A percentile compares a stretch with the other conserved stretches of the same genome.
phyloP scores from a whole-genome alignment of 1,140 invertebrate species.

The Zelostemma sp. region DNA sequence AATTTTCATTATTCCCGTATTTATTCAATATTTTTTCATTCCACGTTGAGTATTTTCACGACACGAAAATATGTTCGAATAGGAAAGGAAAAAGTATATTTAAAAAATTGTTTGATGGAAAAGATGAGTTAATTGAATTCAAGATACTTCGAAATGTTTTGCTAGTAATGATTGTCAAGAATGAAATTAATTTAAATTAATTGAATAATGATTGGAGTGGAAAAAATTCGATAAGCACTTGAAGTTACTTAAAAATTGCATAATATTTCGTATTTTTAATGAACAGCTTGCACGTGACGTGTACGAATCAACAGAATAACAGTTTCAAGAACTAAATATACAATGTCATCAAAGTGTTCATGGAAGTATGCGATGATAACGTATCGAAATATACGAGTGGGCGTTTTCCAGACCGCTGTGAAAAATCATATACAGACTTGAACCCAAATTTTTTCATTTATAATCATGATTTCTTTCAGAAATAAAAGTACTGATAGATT shows the following conservation, averaged over 20 bases:
- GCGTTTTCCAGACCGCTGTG: conserved; percentile 15
- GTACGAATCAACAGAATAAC: conserved; percentile 22
- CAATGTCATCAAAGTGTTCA: conserved; percentile 25
- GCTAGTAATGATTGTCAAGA: too few species aligned
- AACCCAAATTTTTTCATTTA: conserved; percentile 1
- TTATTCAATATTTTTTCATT: too few species aligned
- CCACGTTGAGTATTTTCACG: too few species aligned
- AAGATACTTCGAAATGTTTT: too few species aligned
- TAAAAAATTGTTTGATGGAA: too few species aligned
- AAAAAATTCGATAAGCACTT: conserved; percentile 3
- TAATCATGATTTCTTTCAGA: background rate
- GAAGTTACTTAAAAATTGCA: conserved; percentile 15
- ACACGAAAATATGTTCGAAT: too few species aligned
- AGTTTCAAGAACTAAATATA: conserved; percentile 28
- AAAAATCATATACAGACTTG: background rate
- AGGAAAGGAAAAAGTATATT: too few species aligned
- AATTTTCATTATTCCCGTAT: too few species aligned
- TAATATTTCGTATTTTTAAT: conserved; percentile 24
- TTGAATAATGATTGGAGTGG: too few species aligned
- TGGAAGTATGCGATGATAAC: conserved; percentile 17
- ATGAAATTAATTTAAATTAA: too few species aligned
- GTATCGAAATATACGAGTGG: conserved; percentile 31
- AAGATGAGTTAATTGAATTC: too few species aligned
- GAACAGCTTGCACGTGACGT: conserved; percentile 15
- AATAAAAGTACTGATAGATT: too few species aligned